Evolutionary conservation across 2,113 vertebrate genomes (phyloP).

Genomic region (Myodes glareolus): DNA sequence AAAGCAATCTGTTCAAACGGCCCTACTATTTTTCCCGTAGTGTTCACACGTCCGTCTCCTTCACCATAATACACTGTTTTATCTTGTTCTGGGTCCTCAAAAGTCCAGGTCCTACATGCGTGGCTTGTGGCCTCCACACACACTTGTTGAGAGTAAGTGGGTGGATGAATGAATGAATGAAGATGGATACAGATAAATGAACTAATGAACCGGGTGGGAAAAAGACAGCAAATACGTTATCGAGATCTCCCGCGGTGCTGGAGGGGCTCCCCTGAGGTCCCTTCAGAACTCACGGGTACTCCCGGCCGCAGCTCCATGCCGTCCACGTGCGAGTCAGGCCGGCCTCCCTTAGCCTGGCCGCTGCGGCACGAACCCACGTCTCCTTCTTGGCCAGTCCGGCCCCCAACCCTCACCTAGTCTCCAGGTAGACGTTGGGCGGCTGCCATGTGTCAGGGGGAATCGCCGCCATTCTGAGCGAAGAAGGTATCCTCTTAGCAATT

Average conservation of each 20-base stretch:
- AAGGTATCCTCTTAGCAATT: not conserved
- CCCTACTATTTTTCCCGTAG: not conserved
- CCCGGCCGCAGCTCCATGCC: not conserved
- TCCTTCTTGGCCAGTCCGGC: not conserved
- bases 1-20: not conserved
- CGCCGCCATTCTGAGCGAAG: slow-evolving; percentile 86
- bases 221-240: not conserved
- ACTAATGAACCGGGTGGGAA: not conserved
- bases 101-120: not conserved
- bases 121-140: not conserved
- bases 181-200: not conserved
- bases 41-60: not conserved
- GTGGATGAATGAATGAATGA: not conserved
- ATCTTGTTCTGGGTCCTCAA: not conserved
- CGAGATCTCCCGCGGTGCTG: not conserved
- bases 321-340: not conserved
- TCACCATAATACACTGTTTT: not conserved
- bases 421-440: slow-evolving; percentile 91
- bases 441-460: slow-evolving; percentile 95
- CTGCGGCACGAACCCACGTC: not conserved
- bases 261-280: not conserved
- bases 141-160: not conserved
- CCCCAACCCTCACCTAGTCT: slow-evolving; percentile 90
- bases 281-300: not conserved
- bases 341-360: not conserved